Evolutionary conservation across 2,888 invertebrate genomes (phyloP).

Genomic region (Leucophora obtusa): DNA sequence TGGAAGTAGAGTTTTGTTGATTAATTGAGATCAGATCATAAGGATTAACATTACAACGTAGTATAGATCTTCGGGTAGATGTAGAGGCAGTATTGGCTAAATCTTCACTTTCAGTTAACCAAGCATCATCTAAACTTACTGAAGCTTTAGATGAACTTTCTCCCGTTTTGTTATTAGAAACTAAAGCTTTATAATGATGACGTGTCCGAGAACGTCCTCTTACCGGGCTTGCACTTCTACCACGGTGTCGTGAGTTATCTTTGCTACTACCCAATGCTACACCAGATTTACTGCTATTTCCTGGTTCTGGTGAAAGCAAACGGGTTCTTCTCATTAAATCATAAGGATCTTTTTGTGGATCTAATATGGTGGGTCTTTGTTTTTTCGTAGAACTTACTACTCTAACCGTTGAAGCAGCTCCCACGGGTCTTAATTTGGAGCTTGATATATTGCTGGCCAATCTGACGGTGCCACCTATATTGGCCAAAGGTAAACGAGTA

Average conservation of each 20-base stretch:
- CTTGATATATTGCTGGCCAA: conserved; percentile 74
- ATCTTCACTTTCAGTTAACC: conserved; percentile 74
- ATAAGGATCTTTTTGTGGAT: conserved; percentile 86
- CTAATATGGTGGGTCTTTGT: conserved; percentile 83
- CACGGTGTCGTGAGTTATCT: conserved; percentile 74
- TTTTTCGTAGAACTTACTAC: conserved; percentile 80
- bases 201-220: conserved; percentile 81
- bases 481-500: conserved; percentile 85
- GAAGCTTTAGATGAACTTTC: conserved; percentile 74
- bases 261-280: conserved; percentile 47
- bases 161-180: conserved; percentile 72
- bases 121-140: conserved; percentile 70
- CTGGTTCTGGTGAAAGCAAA: conserved; percentile 82
- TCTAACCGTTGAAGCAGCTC: conserved; percentile 84
- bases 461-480: conserved; percentile 85
- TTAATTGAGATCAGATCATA: conserved; percentile 86
- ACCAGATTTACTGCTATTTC: conserved; percentile 12
- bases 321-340: conserved; percentile 90
- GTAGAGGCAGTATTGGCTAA: conserved; percentile 58
- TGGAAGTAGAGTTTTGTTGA: conserved; percentile 16
- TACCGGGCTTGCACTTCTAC: conserved; percentile 81
- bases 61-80: conserved; percentile 82
- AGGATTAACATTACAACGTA: conserved; percentile 91
- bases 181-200: conserved; percentile 71
- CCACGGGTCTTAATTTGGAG: conserved; percentile 71